Percentiles rank a stretch among this genome's conserved stretches.
Conservation (phyloP, 2,797 vertebrate species). For the Enteromius radiatus region DNA sequence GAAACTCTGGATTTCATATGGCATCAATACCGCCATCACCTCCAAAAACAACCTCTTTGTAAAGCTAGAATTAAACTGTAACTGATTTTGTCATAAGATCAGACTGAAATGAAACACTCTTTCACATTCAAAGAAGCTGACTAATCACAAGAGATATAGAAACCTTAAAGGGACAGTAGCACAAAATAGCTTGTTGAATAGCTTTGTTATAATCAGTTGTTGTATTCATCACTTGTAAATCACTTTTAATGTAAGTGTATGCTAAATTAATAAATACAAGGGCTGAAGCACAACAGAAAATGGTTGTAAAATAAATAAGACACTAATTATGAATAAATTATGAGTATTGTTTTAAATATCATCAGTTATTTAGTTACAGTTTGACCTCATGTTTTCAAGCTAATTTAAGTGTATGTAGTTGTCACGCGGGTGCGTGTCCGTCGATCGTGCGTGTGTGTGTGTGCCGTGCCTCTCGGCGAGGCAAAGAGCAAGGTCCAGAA, state of each 20-base stretch:
- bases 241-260: neutral
- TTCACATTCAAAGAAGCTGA: neutral
- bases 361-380: no score
- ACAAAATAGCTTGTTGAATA: neutral
- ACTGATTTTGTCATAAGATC: neutral
- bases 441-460: no score
- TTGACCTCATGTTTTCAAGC: neutral
- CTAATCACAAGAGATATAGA: neutral
- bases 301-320: neutral
- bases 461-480: no score
- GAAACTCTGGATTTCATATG: neutral
- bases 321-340: neutral
- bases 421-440: no score
- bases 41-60: neutral
- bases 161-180: neutral
- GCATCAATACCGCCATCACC: neutral
- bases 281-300: neutral
- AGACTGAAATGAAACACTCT: neutral
- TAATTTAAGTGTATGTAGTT: neutral
- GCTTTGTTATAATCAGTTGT: neutral
- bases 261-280: neutral
- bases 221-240: neutral
- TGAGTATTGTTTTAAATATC: neutral
- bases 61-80: neutral
- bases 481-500: no score